These are phyloP conservation scores for Oxytorus armatus DNA, from an alignment of 2,888 invertebrate genomes.

Conservation along the genomic window DNA sequence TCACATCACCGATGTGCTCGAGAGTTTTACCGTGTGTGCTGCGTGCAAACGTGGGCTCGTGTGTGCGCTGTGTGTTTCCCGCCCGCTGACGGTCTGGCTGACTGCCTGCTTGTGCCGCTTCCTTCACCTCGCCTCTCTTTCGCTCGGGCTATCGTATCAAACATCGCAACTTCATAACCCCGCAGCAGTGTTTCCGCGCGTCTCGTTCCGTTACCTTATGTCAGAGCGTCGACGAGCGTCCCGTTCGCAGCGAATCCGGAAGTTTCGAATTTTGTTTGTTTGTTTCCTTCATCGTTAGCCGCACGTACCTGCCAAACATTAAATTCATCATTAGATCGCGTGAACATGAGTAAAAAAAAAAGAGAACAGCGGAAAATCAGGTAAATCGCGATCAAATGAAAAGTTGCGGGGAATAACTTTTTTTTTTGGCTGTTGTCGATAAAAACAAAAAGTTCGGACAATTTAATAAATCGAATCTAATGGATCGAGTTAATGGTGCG, in stretches of 20 bases:
- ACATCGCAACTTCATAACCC: constrained; percentile 82
- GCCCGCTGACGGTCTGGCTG: constrained; percentile 71
- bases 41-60: constrained; percentile 54
- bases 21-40: constrained; percentile 49
- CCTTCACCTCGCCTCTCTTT: constrained; percentile 70
- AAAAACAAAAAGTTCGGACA: neutral
- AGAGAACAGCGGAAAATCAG: too few species aligned
- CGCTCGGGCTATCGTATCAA: constrained; percentile 77
- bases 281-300: too few species aligned
- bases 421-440: too few species aligned
- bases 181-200: constrained; percentile 79
- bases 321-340: too few species aligned
- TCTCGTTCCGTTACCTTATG: constrained; percentile 77
- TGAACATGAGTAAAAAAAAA: too few species aligned
- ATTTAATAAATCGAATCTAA: constrained; percentile 16
- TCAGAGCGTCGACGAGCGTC: constrained; percentile 55
- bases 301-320: too few species aligned
- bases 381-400: too few species aligned
- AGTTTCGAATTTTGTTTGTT: constrained; percentile 32
- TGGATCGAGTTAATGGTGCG: constrained; percentile 37
- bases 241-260: constrained; percentile 49
- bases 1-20: constrained; percentile 31
- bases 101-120: constrained; percentile 73
- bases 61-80: constrained; percentile 67
- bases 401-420: neutral